Base-by-base conservation (phyloP, 2,113 vertebrate species). In the Mus musculus region DNA sequence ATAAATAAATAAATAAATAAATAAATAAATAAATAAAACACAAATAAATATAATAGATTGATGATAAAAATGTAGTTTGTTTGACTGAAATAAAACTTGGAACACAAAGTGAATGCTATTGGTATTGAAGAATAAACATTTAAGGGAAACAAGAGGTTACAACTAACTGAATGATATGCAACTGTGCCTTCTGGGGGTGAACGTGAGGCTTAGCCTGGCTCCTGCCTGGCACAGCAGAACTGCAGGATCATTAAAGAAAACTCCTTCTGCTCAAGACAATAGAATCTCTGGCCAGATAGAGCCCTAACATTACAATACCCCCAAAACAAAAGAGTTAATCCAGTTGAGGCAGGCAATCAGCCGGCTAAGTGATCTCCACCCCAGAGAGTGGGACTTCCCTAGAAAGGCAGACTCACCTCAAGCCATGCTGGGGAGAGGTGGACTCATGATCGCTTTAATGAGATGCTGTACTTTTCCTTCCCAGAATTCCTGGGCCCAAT, bases 61-160 rank as follows among this genome's bases (percentile, higher is more conserved):
- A 78, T 36, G 12, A 82, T 39, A 36, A 56, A 36, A 59, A 59
- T 26, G 36, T 82, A 39, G 42, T 28, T 42, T 46, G 39, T 91
- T 95, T 54, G 67, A 92, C 63, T 75, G 87, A 63, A 75, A 78
- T 65, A 59, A 93, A 95, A 65, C 33, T 61, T 91, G 39, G 85
- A 80, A 42, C 85, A n/a, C 36, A 36, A 87, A 92, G 36, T 78
- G 30, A 10, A 7, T 71, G 54, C 88, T 28, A 6, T 56, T 92
- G 80, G 61, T 87, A 73, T 73, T 87, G 52, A 88, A 91, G 39
- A 76, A 69, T 19, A 61, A 67, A 56, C 42, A 46, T 5, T 28
- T 30, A 71, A 94, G n/a, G 20, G 75, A 71, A 92, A 67, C 75
- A 52, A 65, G 77, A 90, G 91, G 56, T 56, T 71, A 73, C 10